A percentile compares a stretch with the other conserved stretches of the same genome.
Conservation (phyloP, 2,797 vertebrate species). For the Buphagus erythrorhynchus region DNA sequence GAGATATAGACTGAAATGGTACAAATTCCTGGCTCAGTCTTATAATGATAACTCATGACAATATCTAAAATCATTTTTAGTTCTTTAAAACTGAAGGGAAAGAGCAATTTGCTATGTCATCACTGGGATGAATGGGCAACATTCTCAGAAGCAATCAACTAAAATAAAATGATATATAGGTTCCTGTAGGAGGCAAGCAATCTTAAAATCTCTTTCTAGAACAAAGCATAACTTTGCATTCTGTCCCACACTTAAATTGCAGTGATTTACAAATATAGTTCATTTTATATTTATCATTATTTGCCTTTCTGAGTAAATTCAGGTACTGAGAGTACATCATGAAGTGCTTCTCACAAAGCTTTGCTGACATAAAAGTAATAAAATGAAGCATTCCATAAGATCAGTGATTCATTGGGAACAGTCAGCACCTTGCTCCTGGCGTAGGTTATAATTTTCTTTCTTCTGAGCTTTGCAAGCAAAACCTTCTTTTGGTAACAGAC, state of each 20-base stretch:
- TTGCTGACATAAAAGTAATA: slow-evolving; percentile 16
- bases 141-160: slow-evolving; percentile 55
- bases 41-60: slow-evolving; percentile 54
- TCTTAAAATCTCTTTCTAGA: slow-evolving; percentile 31
- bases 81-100: slow-evolving; percentile 66
- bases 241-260: background rate
- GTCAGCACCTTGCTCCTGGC: background rate
- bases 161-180: slow-evolving; percentile 52
- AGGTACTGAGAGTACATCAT: background rate
- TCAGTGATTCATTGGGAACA: background rate
- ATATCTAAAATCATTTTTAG: slow-evolving; percentile 62
- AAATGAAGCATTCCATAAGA: background rate
- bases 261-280: background rate
- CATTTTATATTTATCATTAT: slow-evolving; percentile 21
- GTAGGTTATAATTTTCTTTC: background rate
- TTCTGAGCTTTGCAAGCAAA: background rate
- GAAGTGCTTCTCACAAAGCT: background rate
- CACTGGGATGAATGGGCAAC: slow-evolving; percentile 24
- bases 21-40: background rate
- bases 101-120: slow-evolving; percentile 50
- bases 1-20: background rate
- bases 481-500: background rate
- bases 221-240: slow-evolving; percentile 14
- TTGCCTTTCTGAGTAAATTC: slow-evolving; percentile 17
- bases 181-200: slow-evolving; percentile 3